phyloP scores from a whole-genome alignment of 2,888 invertebrate genomes.

The Drosophila monieri region DNA sequence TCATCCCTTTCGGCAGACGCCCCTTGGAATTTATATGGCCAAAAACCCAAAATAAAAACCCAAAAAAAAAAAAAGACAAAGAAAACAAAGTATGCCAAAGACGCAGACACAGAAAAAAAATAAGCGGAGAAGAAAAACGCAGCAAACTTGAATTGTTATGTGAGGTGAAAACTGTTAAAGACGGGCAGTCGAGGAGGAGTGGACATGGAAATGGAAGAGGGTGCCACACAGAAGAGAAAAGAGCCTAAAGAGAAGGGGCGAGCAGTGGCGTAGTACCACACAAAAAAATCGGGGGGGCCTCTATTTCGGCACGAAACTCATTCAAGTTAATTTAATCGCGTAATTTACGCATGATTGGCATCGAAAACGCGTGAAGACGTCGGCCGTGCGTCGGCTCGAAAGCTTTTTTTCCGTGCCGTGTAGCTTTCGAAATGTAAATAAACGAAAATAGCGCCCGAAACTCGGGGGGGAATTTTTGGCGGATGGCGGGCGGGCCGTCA shows the following conservation, averaged over 20 bases:
- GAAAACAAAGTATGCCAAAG: conserved; percentile 37
- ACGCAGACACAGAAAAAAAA: conserved; percentile 12
- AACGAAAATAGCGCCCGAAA: conserved; percentile 52
- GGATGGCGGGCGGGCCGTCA: neutral
- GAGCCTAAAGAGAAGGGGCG: conserved; percentile 7
- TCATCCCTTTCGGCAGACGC: conserved; percentile 19
- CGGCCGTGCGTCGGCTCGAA: conserved; percentile 40
- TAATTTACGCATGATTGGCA: conserved; percentile 79
- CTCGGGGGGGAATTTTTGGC: conserved; percentile 1
- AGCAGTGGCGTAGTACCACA: neutral
- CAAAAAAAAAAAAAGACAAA: conserved; percentile 11
- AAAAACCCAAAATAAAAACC: conserved; percentile 22
- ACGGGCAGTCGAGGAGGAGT: conserved; percentile 4
- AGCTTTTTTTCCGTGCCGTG: conserved; percentile 33
- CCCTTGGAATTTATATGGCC: conserved; percentile 40
- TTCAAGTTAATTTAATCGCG: conserved; percentile 76
- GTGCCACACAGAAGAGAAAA: neutral
- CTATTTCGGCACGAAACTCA: conserved; percentile 47
- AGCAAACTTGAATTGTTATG: conserved; percentile 38
- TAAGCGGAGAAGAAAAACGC: conserved; percentile 20
- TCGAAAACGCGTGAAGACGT: conserved; percentile 60
- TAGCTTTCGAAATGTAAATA: conserved; percentile 74
- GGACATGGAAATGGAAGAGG: conserved; percentile 3
- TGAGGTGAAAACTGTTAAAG: conserved; percentile 61
- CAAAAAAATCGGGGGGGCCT: neutral